Base-by-base conservation (phyloP, 2,113 vertebrate species). In the Numenius arquata region DNA sequence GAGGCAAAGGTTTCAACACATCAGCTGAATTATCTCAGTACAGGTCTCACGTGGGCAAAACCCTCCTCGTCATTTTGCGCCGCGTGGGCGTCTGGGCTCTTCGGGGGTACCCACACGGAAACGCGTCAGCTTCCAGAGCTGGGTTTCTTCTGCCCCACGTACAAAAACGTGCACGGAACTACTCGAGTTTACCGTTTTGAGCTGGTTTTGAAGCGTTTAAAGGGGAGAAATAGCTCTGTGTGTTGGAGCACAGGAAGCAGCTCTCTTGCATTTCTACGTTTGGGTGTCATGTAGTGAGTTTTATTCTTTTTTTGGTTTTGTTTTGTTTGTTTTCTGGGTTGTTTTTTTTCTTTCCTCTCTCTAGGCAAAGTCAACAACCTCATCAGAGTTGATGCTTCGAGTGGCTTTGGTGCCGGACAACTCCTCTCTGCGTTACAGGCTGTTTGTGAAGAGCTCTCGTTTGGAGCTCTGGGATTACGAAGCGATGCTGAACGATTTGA, bases 211-310 rank as follows among this genome's bases (percentile, higher is more conserved):
- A 53, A 41, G 29, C 10, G 11, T 47, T 89, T 73, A 22, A 73
- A 70, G 23, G 15, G 32, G 17, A 27, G 50, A 79, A 90, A 20
- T 3, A 71, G 12, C 22, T 78, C 9, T 34, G 9, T 15, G 10
- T 45, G n/a, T 36, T 63, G 41, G 45, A 70, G 34, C 16, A 43
- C 50, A 25, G 34, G 50, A 83, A 77, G 40, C 63, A 59, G 18
- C 20, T 0, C 0, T 14, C 13, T 45, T 86, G 26, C 11, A 8
- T 68, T 52, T 67, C 48, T 50, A 0, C 10, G 3, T 67, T 68
- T 68, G 34, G 34, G 30, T 78, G 38, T 43, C n/a, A 23, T 2
- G 4, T 48, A 72, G 19, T 4, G 2, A 61, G 14, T 29, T 88
- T 76, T 70, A 77, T 30, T 70, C 15, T 36, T 38, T 4, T 18